phyloP scores from a whole-genome alignment of 2,797 vertebrate genomes.

The Adrianichthys oophorus region DNA sequence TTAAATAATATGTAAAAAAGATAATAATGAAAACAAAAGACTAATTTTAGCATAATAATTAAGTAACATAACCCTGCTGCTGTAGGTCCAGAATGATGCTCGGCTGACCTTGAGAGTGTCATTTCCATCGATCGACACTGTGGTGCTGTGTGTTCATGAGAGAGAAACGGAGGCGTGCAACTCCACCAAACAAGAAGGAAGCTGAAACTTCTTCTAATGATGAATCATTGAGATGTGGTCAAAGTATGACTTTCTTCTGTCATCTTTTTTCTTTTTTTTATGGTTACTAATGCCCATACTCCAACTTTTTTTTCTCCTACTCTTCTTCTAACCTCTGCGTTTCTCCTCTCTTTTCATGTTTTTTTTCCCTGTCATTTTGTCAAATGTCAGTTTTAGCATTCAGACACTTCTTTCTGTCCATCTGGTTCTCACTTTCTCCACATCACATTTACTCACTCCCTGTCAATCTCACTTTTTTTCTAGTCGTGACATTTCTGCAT shows the following conservation, averaged over 20 bases:
- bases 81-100: slow-evolving; percentile 55
- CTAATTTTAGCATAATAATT: no score
- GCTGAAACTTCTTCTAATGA: slow-evolving; percentile 85
- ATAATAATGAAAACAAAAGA: no score
- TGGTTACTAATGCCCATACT: not conserved
- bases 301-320: not conserved
- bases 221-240: slow-evolving; percentile 91
- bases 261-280: slow-evolving; percentile 25
- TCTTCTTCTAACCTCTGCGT: not conserved
- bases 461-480: slow-evolving; percentile 22
- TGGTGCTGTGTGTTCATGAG: slow-evolving; percentile 40
- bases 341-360: not conserved
- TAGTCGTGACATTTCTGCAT: slow-evolving; percentile 43
- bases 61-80: slow-evolving; percentile 6
- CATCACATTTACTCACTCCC: slow-evolving; percentile 31
- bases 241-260: slow-evolving; percentile 51
- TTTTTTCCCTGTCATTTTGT: slow-evolving; percentile 16
- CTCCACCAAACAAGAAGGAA: slow-evolving; percentile 80
- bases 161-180: slow-evolving; percentile 48
- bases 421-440: slow-evolving; percentile 21
- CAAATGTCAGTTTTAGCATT: slow-evolving; percentile 57
- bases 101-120: slow-evolving; percentile 88
- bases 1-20: no score
- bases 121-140: slow-evolving; percentile 78
- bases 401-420: slow-evolving; percentile 2